Conservation (phyloP, 2,888 invertebrate species). For the Gnatocerus cornutus region DNA sequence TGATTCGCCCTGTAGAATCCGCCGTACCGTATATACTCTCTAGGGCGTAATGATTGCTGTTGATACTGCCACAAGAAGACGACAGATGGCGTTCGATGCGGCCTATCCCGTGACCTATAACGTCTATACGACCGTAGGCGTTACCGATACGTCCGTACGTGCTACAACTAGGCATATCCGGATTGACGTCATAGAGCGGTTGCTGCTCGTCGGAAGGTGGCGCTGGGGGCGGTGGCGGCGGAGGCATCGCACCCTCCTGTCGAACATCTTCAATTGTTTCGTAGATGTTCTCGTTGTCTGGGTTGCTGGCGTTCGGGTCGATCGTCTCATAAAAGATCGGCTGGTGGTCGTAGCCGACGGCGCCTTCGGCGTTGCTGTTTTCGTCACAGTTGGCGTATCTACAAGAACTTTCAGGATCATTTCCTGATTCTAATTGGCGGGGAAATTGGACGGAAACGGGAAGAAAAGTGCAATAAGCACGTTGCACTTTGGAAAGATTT, state of each 20-base stretch:
- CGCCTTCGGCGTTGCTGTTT: slow-evolving; percentile 75
- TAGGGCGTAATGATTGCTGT: slow-evolving; percentile 70
- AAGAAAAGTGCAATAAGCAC: too few species aligned
- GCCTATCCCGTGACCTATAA: slow-evolving; percentile 72
- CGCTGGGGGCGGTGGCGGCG: slow-evolving; percentile 46
- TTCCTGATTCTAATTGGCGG: slow-evolving; percentile 1
- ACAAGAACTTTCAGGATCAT: background rate
- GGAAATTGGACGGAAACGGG: background rate
- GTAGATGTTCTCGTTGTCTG: slow-evolving; percentile 71
- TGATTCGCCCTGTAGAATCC: slow-evolving; percentile 72
- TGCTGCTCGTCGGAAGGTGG: slow-evolving; percentile 56
- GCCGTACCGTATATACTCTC: slow-evolving; percentile 68
- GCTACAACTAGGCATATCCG: slow-evolving; percentile 62
- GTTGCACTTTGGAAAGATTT: too few species aligned
- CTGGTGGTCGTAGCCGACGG: slow-evolving; percentile 72
- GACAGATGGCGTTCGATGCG: slow-evolving; percentile 77
- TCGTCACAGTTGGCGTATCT: slow-evolving; percentile 72
- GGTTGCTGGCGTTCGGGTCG: slow-evolving; percentile 69
- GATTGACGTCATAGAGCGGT: slow-evolving; percentile 61
- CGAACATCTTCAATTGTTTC: slow-evolving; percentile 74
- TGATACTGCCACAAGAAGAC: slow-evolving; percentile 78
- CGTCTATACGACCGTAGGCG: slow-evolving; percentile 74
- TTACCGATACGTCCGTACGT: slow-evolving; percentile 70
- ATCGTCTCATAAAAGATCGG: slow-evolving; percentile 75
- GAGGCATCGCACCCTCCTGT: slow-evolving; percentile 45